Percentiles rank a stretch among this genome's conserved stretches.
Conservation (phyloP, 2,113 vertebrate species). For the Opisthocomus hoazin region DNA sequence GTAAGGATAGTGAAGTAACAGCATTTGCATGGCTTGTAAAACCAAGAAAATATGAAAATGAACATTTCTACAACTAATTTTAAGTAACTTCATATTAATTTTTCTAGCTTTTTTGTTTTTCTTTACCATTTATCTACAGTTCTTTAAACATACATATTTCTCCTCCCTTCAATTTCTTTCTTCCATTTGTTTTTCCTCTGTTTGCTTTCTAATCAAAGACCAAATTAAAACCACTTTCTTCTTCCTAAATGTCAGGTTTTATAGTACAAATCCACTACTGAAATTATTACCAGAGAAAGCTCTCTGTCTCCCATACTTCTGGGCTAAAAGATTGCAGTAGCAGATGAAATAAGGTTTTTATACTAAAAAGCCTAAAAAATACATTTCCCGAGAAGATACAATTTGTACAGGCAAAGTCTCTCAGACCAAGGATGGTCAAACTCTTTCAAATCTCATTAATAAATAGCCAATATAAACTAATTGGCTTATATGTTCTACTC, state of each 20-base stretch:
- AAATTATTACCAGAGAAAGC: not conserved
- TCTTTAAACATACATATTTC: not conserved
- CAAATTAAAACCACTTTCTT: not conserved
- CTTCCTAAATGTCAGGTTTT: not conserved
- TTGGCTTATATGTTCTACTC: constrained; percentile 23
- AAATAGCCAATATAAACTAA: constrained; percentile 13
- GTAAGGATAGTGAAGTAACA: not conserved
- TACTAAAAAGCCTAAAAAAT: not conserved
- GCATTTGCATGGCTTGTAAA: not conserved
- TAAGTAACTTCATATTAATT: not conserved
- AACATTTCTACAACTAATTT: not conserved
- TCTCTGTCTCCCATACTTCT: not conserved
- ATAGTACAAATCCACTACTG: not conserved
- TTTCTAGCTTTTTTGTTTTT: not conserved
- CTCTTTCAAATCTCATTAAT: constrained; percentile 30
- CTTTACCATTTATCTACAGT: not conserved
- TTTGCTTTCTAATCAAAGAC: not conserved
- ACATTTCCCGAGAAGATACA: not conserved
- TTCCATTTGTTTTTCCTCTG: not conserved
- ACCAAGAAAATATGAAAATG: not conserved
- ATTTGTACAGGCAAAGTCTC: not conserved
- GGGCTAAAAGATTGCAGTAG: not conserved
- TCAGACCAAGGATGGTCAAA: not conserved
- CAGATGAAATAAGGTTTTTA: not conserved
- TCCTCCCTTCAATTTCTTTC: not conserved